Conservation (phyloP, 2,113 vertebrate genomes). For the Lontra canadensis region DNA sequence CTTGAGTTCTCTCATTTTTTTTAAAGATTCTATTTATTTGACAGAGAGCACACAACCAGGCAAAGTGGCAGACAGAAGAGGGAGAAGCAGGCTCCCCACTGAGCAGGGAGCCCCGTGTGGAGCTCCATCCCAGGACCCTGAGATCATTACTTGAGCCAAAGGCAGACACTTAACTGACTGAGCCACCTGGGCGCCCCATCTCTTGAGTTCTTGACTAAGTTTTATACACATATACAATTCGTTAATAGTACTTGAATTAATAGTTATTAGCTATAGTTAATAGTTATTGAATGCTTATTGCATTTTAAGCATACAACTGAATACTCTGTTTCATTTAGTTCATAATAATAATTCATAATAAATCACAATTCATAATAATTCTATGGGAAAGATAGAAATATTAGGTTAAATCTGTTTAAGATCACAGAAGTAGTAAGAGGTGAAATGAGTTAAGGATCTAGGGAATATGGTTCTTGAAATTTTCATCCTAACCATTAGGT, state of each 20-base stretch:
- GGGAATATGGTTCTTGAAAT: constrained; percentile 2
- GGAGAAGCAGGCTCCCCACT: too few relatives aligned
- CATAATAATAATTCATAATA: background rate
- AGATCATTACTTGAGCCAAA: too few relatives aligned
- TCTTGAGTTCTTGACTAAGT: constrained; percentile 7
- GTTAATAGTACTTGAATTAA: background rate
- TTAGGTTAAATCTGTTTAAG: background rate
- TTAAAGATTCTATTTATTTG: too few relatives aligned
- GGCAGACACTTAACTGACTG: too few relatives aligned
- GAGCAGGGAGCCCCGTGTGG: too few relatives aligned
- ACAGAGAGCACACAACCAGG: too few relatives aligned
- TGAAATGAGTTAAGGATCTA: background rate
- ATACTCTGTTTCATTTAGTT: constrained; percentile 16
- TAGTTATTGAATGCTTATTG: background rate
- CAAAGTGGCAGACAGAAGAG: too few relatives aligned
- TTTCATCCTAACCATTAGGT: background rate
- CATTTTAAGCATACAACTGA: background rate
- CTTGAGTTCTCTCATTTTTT: background rate
- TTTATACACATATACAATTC: background rate
- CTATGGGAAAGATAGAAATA: background rate
- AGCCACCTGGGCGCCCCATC: background rate
- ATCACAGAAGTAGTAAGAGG: background rate
- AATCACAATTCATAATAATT: background rate
- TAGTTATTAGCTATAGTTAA: background rate
- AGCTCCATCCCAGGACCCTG: too few relatives aligned